Evolutionary conservation across 1,140 invertebrate species (phyloP).

Genomic region (Cotesia vestalis): DNA sequence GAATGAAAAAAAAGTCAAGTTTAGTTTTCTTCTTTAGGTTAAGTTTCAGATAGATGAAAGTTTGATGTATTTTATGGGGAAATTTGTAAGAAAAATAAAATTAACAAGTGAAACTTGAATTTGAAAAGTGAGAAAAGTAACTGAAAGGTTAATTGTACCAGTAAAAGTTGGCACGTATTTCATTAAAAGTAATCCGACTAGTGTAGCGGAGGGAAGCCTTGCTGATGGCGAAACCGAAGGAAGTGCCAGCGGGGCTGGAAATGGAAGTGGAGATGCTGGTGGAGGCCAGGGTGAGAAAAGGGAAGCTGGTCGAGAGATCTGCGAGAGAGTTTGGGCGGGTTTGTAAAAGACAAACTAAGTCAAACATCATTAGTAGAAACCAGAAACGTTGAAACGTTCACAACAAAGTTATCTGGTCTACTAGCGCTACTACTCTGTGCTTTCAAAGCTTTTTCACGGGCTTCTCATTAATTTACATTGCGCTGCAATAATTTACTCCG

Average conservation of each 20-base stretch:
- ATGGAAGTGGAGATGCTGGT: too few species aligned
- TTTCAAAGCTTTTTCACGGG: neutral
- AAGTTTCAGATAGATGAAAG: neutral
- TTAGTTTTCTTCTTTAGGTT: too few species aligned
- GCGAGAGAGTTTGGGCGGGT: too few species aligned
- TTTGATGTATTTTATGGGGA: neutral
- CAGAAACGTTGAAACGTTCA: constrained; percentile 15
- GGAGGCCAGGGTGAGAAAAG: too few species aligned
- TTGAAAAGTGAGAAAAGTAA: constrained; percentile 16
- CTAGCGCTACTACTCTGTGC: neutral
- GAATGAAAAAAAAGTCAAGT: neutral
- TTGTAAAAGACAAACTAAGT: constrained; percentile 15
- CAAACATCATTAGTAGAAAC: constrained; percentile 18
- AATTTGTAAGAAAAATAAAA: neutral
- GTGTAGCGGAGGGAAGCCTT: neutral
- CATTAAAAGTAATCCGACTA: constrained; percentile 15
- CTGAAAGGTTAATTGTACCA: constrained; percentile 16
- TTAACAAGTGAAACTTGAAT: constrained; percentile 1
- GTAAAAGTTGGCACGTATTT: constrained; percentile 19
- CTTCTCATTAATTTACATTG: constrained; percentile 1
- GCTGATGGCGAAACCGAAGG: too few species aligned
- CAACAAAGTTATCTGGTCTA: constrained; percentile 12
- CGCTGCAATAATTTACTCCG: too few species aligned
- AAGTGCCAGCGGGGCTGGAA: too few species aligned
- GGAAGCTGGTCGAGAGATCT: too few species aligned